These are phyloP conservation scores for Eurystomus glaucurus DNA, from an alignment of 2,797 vertebrate genomes.

Conservation along the genomic window DNA sequence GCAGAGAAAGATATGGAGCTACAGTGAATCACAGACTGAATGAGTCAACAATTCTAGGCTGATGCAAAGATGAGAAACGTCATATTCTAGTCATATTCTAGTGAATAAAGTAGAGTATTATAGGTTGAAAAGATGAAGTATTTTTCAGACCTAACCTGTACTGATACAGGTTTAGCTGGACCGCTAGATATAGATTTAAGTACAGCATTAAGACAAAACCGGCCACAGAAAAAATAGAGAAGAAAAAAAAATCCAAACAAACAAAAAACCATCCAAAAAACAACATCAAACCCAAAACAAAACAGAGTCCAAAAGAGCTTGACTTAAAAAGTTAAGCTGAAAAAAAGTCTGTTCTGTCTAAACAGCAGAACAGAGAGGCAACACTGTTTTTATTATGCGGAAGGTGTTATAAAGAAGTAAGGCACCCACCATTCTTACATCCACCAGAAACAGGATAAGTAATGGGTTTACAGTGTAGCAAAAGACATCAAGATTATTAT, in stretches of 20 bases:
- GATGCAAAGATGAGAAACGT: conserved; percentile 36
- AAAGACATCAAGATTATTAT: background rate
- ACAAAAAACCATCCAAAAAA: background rate
- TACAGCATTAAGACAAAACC: background rate
- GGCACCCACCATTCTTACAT: background rate
- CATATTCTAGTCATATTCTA: conserved; percentile 37
- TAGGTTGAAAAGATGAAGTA: background rate
- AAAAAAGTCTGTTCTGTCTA: background rate
- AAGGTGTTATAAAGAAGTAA: background rate
- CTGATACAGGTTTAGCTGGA: background rate
- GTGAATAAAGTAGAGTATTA: conserved; percentile 8
- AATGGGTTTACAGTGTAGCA: background rate
- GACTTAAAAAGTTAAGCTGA: background rate
- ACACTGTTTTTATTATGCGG: background rate
- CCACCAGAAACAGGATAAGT: background rate
- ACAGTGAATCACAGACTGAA: conserved; percentile 59
- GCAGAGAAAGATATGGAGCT: conserved; percentile 29
- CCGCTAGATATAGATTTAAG: background rate
- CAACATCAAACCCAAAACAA: background rate
- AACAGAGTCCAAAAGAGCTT: background rate
- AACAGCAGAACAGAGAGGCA: background rate
- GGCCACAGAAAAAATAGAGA: background rate
- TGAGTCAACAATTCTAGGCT: conserved; percentile 72
- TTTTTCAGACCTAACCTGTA: background rate
- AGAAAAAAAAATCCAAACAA: background rate